Evolutionary conservation across 2,888 invertebrate genomes (phyloP).

Genomic region (Sialis lutaria): DNA sequence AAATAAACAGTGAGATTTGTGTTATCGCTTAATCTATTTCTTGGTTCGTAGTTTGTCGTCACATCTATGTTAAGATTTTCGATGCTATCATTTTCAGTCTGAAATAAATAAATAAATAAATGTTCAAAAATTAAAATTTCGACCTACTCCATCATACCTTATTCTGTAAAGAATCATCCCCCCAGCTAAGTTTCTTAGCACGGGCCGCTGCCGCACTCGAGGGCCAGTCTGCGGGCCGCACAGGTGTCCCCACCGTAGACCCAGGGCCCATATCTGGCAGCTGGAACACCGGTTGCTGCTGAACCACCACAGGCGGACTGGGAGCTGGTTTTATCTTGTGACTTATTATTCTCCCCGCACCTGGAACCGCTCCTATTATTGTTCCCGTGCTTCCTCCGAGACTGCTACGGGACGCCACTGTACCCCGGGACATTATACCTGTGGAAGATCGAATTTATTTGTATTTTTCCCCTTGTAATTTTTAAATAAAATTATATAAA

Average conservation of each 20-base stretch:
- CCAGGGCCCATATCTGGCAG: constrained; percentile 3
- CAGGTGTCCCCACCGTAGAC: constrained; percentile 19
- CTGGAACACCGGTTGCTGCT: neutral
- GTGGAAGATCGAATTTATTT: constrained; percentile 6
- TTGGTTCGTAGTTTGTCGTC: constrained; percentile 17
- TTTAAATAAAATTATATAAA: too few relatives aligned
- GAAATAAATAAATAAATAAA: too few relatives aligned
- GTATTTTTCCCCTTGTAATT: too few relatives aligned
- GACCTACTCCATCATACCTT: too few relatives aligned
- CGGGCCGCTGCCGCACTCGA: constrained; percentile 47
- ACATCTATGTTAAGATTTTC: constrained; percentile 28
- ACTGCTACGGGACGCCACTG: constrained; percentile 20
- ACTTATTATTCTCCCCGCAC: constrained; percentile 19
- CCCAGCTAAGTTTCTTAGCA: constrained; percentile 67
- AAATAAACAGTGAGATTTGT: constrained; percentile 38
- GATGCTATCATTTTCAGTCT: constrained; percentile 32
- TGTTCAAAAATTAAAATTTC: too few relatives aligned
- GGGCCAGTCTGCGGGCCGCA: constrained; percentile 39
- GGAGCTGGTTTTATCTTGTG: constrained; percentile 29
- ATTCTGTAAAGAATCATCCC: constrained; percentile 33
- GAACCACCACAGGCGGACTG: constrained; percentile 17
- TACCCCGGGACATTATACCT: constrained; percentile 31
- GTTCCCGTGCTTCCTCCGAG: constrained; percentile 12
- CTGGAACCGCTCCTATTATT: neutral
- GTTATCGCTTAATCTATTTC: constrained; percentile 30